Evolutionary conservation across 2,113 vertebrate genomes (phyloP), one percentile per base, ranked within the genome.

Genomic region (Dipodomys spectabilis): DNA sequence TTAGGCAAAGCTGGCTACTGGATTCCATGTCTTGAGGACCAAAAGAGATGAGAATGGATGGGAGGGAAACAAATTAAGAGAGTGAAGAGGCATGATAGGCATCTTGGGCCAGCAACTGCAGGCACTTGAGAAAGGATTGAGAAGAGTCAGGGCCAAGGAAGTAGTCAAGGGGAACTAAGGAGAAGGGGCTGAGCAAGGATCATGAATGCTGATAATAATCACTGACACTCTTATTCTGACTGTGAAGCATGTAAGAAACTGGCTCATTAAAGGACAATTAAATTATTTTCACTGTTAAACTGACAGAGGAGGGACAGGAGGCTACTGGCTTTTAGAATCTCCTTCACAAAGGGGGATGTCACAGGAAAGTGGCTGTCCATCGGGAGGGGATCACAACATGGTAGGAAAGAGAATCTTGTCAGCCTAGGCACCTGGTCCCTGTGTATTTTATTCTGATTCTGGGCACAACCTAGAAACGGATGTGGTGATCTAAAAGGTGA

Each of bases 231-330:
- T 90, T 82, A 94, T 95, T 91, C 68, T 53, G 78, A 89, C 92
- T 71, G 18, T 6, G 4, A 79, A 91, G 67, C 86, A 80, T 80
- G 18, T 23, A 20, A 7, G 71, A 90, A 65, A 82, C 86, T 39
- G 86, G 80, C 75, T 94, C 15, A 0, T 92, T 96, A 95, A 96
- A 88, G 68, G 68, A 72, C 20, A 5, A 94, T 91, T 92, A 89
- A 81, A 95, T 94, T 87, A 94, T 89, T 84, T 88, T n/a, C 91
- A 94, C 64, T 82, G 84, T 89, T 92, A 92, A 92, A 83, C 53
- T 16, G 84, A 96, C 25, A 57, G 68, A 30, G 39, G 77, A 65
- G 19, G 74, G 83, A 73, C 12, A 62, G 73, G 25, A 53, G 73
- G 65, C 86, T 16, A 25, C 65, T 22, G 71, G 53, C 80, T 86